Base-by-base conservation (phyloP, 1,140 invertebrate species). In the Reticulitermes speratus region DNA sequence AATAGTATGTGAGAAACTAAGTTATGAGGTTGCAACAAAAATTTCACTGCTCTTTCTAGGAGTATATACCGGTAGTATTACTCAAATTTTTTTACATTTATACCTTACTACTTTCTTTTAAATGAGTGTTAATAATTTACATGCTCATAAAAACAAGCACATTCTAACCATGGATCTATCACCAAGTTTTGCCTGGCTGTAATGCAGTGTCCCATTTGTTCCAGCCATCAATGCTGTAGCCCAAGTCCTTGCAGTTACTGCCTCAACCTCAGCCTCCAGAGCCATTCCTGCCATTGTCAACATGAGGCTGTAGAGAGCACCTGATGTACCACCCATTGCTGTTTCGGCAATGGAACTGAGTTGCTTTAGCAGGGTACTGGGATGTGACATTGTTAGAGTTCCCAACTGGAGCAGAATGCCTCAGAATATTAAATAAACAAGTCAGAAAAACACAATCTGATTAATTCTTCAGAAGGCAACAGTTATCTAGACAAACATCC, bases 81-180 rank as follows among this genome's bases (percentile, higher is more conserved):
- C 11, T 48, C 9, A 12, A 16, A 48, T 48, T 16, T 48, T 48
- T 48, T 48, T 48, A 48, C 48, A 9, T 48, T 12, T 48, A 48
- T 48, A 48, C 48, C 16, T 38, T 38, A 38, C 38, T 38, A 5
- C 5, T 48, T 48, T 48, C 3, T 12, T 48, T 48, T 9, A 48
- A 48, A 9, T 48, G 9, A 38, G 48, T 48, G 0, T 12, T 48
- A 48, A 48, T 9, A 48, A 48, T 48, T 48, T 16, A 48, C 16
- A 12, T 16, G 16, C 16, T 48, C 16, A 48, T 48, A 48, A 16
- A 12, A 48, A 48, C 48, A 19, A 16, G 16, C 44, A 44, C 16
- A 83, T 83, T 44, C 90, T 90, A 88, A 96, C 93, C 95, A 97
- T 95, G 59, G 96, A 96, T 88, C 96, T 92, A 89, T 97, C 95